Percentiles rank a stretch among this genome's conserved stretches.
phyloP scores from a whole-genome alignment of 2,888 invertebrate species.

The Clanis bilineata region DNA sequence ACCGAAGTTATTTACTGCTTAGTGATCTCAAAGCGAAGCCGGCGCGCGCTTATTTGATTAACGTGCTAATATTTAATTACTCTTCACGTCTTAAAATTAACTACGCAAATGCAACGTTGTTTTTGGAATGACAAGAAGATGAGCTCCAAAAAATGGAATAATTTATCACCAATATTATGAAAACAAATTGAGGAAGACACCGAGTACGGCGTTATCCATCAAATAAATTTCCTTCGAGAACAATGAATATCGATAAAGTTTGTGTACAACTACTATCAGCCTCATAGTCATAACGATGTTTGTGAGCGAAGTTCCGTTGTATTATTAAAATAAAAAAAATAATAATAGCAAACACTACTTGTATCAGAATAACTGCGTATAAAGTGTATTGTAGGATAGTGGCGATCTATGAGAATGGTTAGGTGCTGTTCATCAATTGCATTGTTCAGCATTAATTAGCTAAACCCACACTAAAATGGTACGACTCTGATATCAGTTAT shows the following conservation, averaged over 20 bases:
- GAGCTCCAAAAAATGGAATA: conserved; percentile 29
- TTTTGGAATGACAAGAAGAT: neutral
- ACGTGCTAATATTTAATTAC: conserved; percentile 40
- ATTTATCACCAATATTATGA: conserved; percentile 37
- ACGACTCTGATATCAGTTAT: conserved; percentile 20
- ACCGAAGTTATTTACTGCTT: conserved; percentile 22
- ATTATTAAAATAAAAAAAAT: neutral
- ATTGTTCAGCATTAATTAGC: neutral
- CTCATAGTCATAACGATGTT: neutral
- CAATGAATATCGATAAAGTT: neutral
- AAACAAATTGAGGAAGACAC: conserved; percentile 35
- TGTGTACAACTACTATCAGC: neutral
- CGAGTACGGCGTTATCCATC: conserved; percentile 43
- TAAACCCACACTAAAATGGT: conserved; percentile 25
- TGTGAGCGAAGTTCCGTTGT: neutral
- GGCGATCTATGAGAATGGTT: neutral
- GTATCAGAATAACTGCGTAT: neutral
- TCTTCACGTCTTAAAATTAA: conserved; percentile 32
- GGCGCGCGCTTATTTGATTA: conserved; percentile 38
- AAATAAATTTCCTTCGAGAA: conserved; percentile 41
- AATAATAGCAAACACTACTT: neutral
- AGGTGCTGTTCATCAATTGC: neutral
- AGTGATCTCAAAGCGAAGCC: conserved; percentile 35
- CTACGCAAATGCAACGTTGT: conserved; percentile 27
- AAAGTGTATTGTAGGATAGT: neutral